phyloP scores from a whole-genome alignment of 1,140 invertebrate species.

The Sycobia sp. region DNA sequence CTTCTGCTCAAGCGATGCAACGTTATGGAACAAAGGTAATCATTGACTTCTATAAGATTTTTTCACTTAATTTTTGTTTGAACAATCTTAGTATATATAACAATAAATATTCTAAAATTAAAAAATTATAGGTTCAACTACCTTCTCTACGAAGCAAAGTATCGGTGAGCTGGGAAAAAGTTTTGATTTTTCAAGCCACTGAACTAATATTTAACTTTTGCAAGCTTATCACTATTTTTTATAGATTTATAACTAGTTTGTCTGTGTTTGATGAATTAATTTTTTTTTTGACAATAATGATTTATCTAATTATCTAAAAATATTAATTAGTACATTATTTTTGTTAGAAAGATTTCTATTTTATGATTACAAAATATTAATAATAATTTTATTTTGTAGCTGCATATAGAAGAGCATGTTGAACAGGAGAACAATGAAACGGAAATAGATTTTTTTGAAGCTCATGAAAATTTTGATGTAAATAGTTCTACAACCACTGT shows the following conservation, averaged over 20 bases:
- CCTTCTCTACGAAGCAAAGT: slow-evolving; percentile 49
- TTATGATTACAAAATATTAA: background rate
- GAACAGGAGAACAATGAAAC: slow-evolving; percentile 60
- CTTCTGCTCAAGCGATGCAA: slow-evolving; percentile 86
- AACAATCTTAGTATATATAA: slow-evolving; percentile 13
- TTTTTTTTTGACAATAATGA: background rate
- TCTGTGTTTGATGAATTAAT: slow-evolving; percentile 4
- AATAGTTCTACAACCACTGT: slow-evolving; percentile 42
- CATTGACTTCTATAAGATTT: background rate
- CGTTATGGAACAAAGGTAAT: slow-evolving; percentile 86
- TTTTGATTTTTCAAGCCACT: slow-evolving; percentile 36
- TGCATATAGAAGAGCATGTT: slow-evolving; percentile 66
- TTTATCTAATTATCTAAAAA: background rate
- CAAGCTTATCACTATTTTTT: slow-evolving; percentile 15
- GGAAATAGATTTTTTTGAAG: slow-evolving; percentile 84
- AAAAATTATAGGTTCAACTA: slow-evolving; percentile 56
- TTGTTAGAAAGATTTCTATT: background rate
- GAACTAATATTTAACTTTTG: background rate
- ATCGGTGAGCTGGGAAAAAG: slow-evolving; percentile 52
- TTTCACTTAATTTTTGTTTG: background rate
- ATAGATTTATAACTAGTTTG: background rate
- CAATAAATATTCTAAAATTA: slow-evolving; percentile 24
- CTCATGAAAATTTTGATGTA: slow-evolving; percentile 65
- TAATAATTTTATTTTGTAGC: slow-evolving; percentile 54
- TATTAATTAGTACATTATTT: background rate